Percentiles rank a stretch among this genome's conserved stretches.
Evolutionary conservation across 2,888 invertebrate species (phyloP).

Genomic region (Noctua janthe): DNA sequence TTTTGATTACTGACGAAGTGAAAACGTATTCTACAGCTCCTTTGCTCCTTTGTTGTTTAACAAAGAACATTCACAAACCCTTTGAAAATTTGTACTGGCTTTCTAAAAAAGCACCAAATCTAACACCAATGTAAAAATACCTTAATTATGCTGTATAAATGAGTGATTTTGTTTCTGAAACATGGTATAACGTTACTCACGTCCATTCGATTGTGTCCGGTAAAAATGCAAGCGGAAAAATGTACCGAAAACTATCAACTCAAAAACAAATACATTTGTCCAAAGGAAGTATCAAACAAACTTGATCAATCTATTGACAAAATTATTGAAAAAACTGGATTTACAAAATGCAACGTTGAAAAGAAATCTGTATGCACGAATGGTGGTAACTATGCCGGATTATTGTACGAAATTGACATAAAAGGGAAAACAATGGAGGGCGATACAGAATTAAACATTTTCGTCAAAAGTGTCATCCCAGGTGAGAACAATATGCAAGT

Average conservation of each 20-base stretch:
- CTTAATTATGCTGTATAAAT: conserved; percentile 36
- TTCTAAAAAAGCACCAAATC: background rate
- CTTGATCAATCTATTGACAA: conserved; percentile 58
- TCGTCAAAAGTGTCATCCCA: conserved; percentile 72
- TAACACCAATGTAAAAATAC: conserved; percentile 1
- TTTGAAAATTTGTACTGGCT: background rate
- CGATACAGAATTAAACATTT: conserved; percentile 73
- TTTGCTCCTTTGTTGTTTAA: background rate
- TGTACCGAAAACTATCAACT: conserved; percentile 12
- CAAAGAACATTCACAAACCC: background rate
- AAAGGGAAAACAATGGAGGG: conserved; percentile 73
- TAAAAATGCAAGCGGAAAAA: conserved; percentile 43
- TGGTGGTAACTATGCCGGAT: conserved; percentile 77
- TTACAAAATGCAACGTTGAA: conserved; percentile 32
- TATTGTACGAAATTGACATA: conserved; percentile 73
- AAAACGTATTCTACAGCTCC: background rate
- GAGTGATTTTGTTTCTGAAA: background rate
- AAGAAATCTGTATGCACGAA: conserved; percentile 63
- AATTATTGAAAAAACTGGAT: conserved; percentile 56
- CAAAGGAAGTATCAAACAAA: conserved; percentile 36
- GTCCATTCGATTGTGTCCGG: background rate
- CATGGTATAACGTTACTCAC: conserved; percentile 9
- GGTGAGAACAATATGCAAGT: conserved; percentile 59
- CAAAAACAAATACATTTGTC: conserved; percentile 21
- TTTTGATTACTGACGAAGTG: background rate